These are phyloP conservation scores for Drosophila malerkotliana DNA, from an alignment of 1,140 invertebrate genomes.

Conservation along the genomic window DNA sequence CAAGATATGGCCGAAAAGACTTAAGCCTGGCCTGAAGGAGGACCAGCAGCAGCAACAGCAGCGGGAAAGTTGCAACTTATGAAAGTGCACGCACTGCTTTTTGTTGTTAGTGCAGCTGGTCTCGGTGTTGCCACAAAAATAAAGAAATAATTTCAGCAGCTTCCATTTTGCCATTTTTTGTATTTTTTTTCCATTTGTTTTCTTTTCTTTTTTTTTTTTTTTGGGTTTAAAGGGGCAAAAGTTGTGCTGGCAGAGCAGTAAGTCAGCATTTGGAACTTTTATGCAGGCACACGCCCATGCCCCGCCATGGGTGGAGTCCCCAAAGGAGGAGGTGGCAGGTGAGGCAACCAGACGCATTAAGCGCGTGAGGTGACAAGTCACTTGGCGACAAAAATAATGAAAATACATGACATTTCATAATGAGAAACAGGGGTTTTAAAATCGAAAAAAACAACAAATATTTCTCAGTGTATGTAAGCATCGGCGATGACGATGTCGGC, in stretches of 20 bases:
- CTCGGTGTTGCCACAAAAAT: conserved; percentile 44
- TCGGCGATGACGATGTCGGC: conserved; percentile 8
- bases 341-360: conserved; percentile 49
- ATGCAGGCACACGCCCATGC: conserved; percentile 69
- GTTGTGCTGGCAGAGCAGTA: conserved; percentile 63
- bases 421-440: not conserved
- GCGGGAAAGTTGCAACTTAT: conserved; percentile 66
- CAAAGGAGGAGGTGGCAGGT: conserved; percentile 4
- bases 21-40: conserved; percentile 27
- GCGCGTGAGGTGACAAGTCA: conserved; percentile 33
- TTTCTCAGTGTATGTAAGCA: conserved; percentile 12
- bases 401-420: not conserved
- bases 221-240: conserved; percentile 43
- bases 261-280: conserved; percentile 78
- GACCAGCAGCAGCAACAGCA: not conserved
- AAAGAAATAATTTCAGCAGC: conserved; percentile 62
- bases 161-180: conserved; percentile 18
- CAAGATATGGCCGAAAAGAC: conserved; percentile 66
- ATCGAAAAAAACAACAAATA: not conserved
- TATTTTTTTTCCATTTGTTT: conserved; percentile 15
- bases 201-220: conserved; percentile 11
- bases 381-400: not conserved
- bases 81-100: conserved; percentile 71
- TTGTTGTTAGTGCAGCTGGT: conserved; percentile 31
- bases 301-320: not conserved